Evolutionary conservation across 2,888 invertebrate genomes (phyloP).

Genomic region (Bhutanitis thaidina): DNA sequence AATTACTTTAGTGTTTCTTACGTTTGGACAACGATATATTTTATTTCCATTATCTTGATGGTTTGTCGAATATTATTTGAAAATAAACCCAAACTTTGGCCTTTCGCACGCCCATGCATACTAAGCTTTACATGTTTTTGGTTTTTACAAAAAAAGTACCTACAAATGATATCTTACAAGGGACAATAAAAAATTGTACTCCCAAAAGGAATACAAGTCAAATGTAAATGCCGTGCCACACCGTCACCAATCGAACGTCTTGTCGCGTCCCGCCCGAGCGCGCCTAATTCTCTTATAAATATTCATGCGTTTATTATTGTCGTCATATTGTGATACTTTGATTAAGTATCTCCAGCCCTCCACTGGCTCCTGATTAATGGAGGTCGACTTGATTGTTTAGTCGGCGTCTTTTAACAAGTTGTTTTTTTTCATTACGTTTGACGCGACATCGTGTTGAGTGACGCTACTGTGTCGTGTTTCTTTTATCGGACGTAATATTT

Average conservation of each 20-base stretch:
- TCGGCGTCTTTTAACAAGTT: slow-evolving; percentile 33
- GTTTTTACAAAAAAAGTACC: too few relatives aligned
- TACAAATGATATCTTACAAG: too few relatives aligned
- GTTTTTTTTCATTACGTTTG: slow-evolving; percentile 23
- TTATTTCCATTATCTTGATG: too few relatives aligned
- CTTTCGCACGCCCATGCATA: too few relatives aligned
- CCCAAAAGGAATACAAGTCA: slow-evolving; percentile 22
- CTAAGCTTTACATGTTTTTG: too few relatives aligned
- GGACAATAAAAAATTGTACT: not conserved
- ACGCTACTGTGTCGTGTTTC: slow-evolving; percentile 30
- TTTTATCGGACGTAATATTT: slow-evolving; percentile 16
- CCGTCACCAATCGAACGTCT: slow-evolving; percentile 49
- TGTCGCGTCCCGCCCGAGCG: slow-evolving; percentile 42
- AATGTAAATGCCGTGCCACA: slow-evolving; percentile 46
- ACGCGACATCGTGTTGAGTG: slow-evolving; percentile 21
- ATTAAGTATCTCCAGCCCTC: slow-evolving; percentile 66
- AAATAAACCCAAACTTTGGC: too few relatives aligned
- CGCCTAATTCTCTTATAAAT: slow-evolving; percentile 68
- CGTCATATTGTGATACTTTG: slow-evolving; percentile 73
- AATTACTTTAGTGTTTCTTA: too few relatives aligned
- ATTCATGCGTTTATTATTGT: slow-evolving; percentile 66
- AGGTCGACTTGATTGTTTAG: slow-evolving; percentile 34
- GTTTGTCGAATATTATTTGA: too few relatives aligned
- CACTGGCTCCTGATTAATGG: slow-evolving; percentile 55
- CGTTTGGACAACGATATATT: too few relatives aligned